phyloP scores from a whole-genome alignment of 2,797 vertebrate genomes.

The Gambusia yucatana region DNA sequence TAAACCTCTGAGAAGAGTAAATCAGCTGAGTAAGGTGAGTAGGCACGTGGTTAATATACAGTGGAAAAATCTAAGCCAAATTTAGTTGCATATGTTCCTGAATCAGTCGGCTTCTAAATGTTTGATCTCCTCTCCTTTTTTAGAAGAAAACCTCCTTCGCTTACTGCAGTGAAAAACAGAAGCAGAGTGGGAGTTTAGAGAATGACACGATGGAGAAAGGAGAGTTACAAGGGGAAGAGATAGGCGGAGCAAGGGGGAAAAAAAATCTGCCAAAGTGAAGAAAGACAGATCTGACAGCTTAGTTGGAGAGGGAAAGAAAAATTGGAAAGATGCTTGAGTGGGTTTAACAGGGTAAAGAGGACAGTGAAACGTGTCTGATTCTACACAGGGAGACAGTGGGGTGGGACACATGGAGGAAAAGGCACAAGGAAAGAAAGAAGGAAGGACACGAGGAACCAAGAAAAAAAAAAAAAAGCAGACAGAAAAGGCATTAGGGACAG shows the following conservation, averaged over 20 bases:
- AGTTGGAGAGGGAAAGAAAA: conserved; percentile 16
- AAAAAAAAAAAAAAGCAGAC: too few relatives aligned
- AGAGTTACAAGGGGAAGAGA: conserved; percentile 14
- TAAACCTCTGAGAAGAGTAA: neutral
- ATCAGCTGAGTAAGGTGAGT: neutral
- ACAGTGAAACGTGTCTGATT: neutral
- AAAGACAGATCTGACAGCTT: conserved; percentile 39
- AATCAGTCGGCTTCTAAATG: conserved; percentile 26
- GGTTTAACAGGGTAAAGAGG: conserved; percentile 35
- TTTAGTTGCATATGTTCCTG: neutral
- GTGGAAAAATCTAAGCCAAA: neutral
- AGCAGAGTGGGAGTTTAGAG: conserved; percentile 8
- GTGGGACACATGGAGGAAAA: neutral
- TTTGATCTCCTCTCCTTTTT: conserved; percentile 32
- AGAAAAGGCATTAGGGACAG: neutral
- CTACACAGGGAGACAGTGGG: neutral
- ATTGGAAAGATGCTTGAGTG: conserved; percentile 32
- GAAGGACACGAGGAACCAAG: neutral
- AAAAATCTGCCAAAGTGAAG: neutral
- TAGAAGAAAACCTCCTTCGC: conserved; percentile 15
- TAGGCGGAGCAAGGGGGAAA: conserved; percentile 1
- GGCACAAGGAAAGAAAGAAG: neutral
- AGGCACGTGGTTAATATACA: neutral
- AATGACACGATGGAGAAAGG: conserved; percentile 12
- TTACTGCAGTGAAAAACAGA: conserved; percentile 10